Base-by-base conservation (phyloP, 2,888 invertebrate species). In the Phragmatobia fuliginosa region DNA sequence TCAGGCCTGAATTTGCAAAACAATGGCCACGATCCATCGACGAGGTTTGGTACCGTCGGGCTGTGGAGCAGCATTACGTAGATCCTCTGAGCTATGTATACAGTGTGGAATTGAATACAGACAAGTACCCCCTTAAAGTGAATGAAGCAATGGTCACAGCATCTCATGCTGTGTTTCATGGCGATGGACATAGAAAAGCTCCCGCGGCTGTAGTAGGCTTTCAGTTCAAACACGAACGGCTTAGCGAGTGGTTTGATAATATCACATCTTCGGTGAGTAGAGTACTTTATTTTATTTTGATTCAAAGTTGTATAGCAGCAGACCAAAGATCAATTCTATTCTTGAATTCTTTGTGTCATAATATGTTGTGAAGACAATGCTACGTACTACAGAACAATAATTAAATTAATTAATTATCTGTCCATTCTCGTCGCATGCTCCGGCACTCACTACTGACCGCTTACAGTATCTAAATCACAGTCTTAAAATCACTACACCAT, bases 1-100 rank as follows among this genome's bases (percentile, higher is more conserved):
- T 21, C 85, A 97, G 97, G 66, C 96, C 96, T 60, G 95, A 95
- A 82, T 98, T 98, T 85, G 97, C 97, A 74, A 96, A 97, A 75
- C 95, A 96, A 67, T 97, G 97, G 91, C 97, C 97, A 8, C 96
- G 96, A 63, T 97, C 98, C 1, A 98, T 98, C 63, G 98, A 98
- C 87, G 98, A 98, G 89, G 96, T 97, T 28, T 98, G 98, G 98
- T 98, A 98, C 88, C 97, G 97, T 75, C 96, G 98, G 21, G 98
- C 98, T 0, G 98, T 98, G 0, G 98, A 98, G 80, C 98, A 98
- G 83, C 97, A 98, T 91, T 97, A 97, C 85, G 94, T 97, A 21
- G 94, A 98, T 77, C 96, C 97, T 0, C 96, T 97, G 41, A 97
- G 97, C 83, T 98, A 98, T 88, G 97, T 98, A 0, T 98, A 97